These are phyloP conservation scores for Lanistes nyassanus DNA, from an alignment of 1,140 invertebrate genomes.

Conservation along the genomic window DNA sequence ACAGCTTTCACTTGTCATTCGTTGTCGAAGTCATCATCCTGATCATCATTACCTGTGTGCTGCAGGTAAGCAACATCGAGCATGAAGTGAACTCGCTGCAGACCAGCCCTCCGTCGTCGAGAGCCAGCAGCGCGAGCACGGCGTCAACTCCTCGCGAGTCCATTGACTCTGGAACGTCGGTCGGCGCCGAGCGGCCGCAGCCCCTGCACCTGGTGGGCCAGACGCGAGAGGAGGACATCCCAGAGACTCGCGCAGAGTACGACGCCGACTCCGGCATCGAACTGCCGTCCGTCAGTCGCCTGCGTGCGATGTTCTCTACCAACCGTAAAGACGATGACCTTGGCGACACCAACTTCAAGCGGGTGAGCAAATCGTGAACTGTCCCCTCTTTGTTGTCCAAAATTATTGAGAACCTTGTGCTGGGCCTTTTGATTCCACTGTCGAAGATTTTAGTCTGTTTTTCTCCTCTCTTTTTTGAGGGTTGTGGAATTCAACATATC, in stretches of 20 bases:
- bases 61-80: conserved; percentile 34
- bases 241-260: conserved; percentile 55
- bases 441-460: no score
- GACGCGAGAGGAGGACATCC: conserved; percentile 49
- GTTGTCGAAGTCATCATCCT: no score
- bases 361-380: conserved; percentile 40
- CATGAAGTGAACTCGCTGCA: conserved; percentile 28
- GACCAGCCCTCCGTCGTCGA: conserved; percentile 22
- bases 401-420: no score
- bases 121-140: conserved; percentile 32
- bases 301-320: conserved; percentile 50
- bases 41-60: neutral
- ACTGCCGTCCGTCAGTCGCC: conserved; percentile 57
- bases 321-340: conserved; percentile 36
- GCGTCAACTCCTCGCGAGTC: conserved; percentile 39
- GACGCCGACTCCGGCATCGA: conserved; percentile 53
- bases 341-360: conserved; percentile 37
- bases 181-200: conserved; percentile 22
- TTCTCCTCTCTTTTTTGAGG: no score
- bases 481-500: no score
- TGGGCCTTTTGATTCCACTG: no score
- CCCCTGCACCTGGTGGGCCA: conserved; percentile 42
- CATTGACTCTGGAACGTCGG: conserved; percentile 38
- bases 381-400: no score
- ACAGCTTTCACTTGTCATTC: neutral